phyloP scores from a whole-genome alignment of 2,888 invertebrate species.

The Synergus umbraculus region DNA sequence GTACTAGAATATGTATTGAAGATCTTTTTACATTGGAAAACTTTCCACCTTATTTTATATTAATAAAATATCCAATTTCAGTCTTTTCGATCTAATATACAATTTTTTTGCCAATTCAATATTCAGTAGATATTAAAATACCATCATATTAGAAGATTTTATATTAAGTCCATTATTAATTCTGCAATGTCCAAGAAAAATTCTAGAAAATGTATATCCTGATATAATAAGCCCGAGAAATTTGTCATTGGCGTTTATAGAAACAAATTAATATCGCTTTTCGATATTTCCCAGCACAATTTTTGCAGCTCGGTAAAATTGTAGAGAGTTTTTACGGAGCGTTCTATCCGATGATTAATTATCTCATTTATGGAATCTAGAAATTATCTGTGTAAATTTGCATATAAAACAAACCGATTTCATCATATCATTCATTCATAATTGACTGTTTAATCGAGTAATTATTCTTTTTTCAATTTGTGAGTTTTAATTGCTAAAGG shows the following conservation, averaged over 20 bases:
- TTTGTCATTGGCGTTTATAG: neutral
- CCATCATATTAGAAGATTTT: too few species aligned
- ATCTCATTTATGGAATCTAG: neutral
- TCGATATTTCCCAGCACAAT: conserved; percentile 32
- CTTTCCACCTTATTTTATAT: neutral
- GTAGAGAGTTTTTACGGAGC: conserved; percentile 5
- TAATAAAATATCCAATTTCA: too few species aligned
- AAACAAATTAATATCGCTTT: conserved; percentile 34
- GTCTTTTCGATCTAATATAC: too few species aligned
- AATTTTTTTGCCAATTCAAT: too few species aligned
- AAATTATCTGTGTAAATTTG: neutral
- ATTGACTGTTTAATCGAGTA: neutral
- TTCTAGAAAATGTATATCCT: neutral
- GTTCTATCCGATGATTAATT: conserved; percentile 16
- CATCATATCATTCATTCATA: neutral
- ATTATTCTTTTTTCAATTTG: neutral
- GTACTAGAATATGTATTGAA: neutral
- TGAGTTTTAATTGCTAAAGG: neutral
- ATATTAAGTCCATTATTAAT: neutral
- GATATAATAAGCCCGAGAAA: conserved; percentile 1
- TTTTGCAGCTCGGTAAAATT: conserved; percentile 24
- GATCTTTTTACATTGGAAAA: neutral
- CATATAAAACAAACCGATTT: neutral
- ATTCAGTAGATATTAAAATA: too few species aligned
- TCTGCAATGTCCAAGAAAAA: neutral